These are phyloP conservation scores for Chaetura pelagica DNA, from an alignment of 2,113 vertebrate species.

Conservation along the genomic window DNA sequence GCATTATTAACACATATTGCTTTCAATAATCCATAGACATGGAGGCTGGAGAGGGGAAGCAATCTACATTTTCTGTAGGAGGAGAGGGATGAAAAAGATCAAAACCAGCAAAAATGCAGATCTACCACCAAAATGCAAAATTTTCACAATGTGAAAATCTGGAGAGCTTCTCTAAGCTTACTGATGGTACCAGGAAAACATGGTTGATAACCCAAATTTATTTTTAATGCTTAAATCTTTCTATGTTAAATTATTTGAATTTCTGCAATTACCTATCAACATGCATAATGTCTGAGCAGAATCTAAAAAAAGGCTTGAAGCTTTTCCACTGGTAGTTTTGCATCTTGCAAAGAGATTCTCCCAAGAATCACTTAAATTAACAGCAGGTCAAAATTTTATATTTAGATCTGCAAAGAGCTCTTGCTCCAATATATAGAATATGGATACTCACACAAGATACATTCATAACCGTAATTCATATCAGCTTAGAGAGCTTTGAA, in stretches of 20 bases:
- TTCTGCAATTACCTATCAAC: background rate
- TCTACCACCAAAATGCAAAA: fast-evolving
- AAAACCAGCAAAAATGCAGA: background rate
- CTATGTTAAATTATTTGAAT: background rate
- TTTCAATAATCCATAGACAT: background rate
- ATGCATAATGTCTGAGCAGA: background rate
- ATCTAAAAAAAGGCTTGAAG: background rate
- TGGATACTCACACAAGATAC: background rate
- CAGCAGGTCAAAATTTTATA: background rate
- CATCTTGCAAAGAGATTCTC: background rate
- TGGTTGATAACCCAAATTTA: background rate
- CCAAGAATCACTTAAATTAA: background rate
- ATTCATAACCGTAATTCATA: background rate
- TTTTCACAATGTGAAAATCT: background rate
- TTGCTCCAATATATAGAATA: background rate
- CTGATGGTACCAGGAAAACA: background rate
- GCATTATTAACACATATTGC: no score
- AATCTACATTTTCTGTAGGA: background rate
- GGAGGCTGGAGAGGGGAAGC: background rate
- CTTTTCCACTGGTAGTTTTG: background rate
- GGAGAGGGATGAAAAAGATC: background rate
- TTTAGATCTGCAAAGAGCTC: background rate
- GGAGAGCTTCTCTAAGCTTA: background rate
- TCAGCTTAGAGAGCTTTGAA: background rate
- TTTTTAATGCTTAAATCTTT: background rate